Base-by-base conservation (phyloP, 37 sponge, comb jelly and placozoan species). In the Oscarella lobularis region DNA sequence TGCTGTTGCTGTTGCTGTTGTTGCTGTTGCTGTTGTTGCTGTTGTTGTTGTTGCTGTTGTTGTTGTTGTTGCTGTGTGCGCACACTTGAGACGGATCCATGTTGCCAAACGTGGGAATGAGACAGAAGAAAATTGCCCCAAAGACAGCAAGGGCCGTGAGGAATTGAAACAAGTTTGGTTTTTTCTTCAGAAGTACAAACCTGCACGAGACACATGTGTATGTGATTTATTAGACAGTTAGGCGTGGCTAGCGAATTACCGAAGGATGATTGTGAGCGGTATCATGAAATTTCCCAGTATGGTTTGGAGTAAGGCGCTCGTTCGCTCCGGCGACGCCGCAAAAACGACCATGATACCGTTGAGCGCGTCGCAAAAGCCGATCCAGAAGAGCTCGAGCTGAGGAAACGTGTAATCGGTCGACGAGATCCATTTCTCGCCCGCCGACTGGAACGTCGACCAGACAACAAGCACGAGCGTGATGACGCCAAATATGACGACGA, bases 261-360 rank as follows among this genome's bases (percentile, higher is more conserved):
- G 38, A 71, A 77, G 65, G 0, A 72, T 9, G 1, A 84, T 78
- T 2, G 85, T 87, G 9, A 87, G 74, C 2, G 88, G 88, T 35
- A 87, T 87, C 6, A 77, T 33, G 55, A 81, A 80, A 36, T 87
- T 87, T 2, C 78, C 81, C n/a, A 87, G 78, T 3, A 87, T 79
- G 29, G 88, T 80, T 39, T 87, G 88, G 66, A 87, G 70, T 66
- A 84, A 83, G 1, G 88, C 84, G 31, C 83, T 77, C 3, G 88
- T 87, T 54, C 88, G 38, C 1, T 39, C 14, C 3, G 84, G 74
- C 35, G 74, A 66, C 0, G 84, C 68, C 3, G 88, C 80, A 75
- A 80, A 87, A 3, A 87, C 88, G 2, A 87, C 81, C 4, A 87
- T 66, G 5, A 87, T 38, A 31, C 88, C 88, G 40, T 87, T 87